Evolutionary conservation across 2,888 invertebrate species (phyloP), one percentile per base, ranked within the genome.

Genomic region (Pristionchus maxplancki): DNA sequence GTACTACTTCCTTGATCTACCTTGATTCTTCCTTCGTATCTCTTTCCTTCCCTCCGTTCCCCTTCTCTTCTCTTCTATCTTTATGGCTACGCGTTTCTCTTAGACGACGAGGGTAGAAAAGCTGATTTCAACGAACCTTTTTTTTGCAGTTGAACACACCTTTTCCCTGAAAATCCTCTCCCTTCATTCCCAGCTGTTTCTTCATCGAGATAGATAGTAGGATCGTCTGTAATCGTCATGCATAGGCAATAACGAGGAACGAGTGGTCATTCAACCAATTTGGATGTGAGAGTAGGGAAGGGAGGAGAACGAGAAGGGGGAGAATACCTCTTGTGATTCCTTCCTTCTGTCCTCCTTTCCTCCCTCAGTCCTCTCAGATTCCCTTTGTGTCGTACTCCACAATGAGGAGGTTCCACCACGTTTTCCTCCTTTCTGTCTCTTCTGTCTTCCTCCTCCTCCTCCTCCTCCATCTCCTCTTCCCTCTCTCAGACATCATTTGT

Each of bases 401-500:
- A 71, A 71, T 34, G 71, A 71, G 71, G 20, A 37, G 71, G 71
- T 71, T 71, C 71, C 34, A 71, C 34, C 71, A 71, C 71, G 37
- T 37, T 71, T 37, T 37, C 71, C 82, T 24, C 50, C 53, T 28
- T 34, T 31, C 24, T 82, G 34, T 81, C 31, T n/a, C 50, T 24
- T 13, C 58, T 58, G 24, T 50, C 48, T 40, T 81, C 48, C 50
- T 17, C 28, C 37, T n/a, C 6, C 81, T 74, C 71, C 40, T 40
- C 24, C 40, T 74, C 67, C 28, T n/a, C n/a, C n/a, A n/a, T n/a
- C n/a, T n/a, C n/a, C n/a, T n/a, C n/a, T n/a, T n/a, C n/a, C n/a
- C n/a, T 34, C 74, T 40, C 78, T 78, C 48, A 74, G 78, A 78
- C 78, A 78, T 48, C 78, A 78, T 78, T 78, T 78, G 78, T 48